Evolutionary conservation across 2,888 invertebrate species (phyloP), one percentile per base, ranked within the genome.

Genomic region (Diplolepis rosae): DNA sequence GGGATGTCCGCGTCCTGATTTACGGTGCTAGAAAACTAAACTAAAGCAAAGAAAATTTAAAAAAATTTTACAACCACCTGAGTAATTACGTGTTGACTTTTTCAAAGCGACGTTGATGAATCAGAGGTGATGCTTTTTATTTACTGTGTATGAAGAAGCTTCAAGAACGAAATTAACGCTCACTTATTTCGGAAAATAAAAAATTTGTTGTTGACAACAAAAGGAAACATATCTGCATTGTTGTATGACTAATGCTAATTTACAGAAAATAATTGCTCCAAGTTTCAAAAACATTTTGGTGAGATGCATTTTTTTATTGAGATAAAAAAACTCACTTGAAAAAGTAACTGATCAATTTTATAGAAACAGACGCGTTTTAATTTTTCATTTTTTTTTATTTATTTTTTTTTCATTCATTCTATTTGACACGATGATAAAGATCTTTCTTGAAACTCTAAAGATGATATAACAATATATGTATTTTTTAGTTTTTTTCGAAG

Each of bases 11-110:
- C n/a, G 61, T 35, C 39, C 39, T 61, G 61, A 61, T 61, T 61
- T 39, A 61, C 39, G 39, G 35, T 24, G 24, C 13, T 39, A 30
- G 24, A 7, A n/a, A 3, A n/a, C n/a, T n/a, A n/a, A 27, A 24
- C 24, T 39, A 22, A 61, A 39, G 61, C 24, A 61, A 39, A 61
- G 24, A 61, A 61, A 61, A 39, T 56, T 56, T 61, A 5, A 35
- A 61, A 61, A 61, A 61, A 61, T 39, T 39, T 61, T 61, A 61
- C 61, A 61, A 61, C 61, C 35, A 61, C 61, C 35, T 61, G 61
- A 39, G 61, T 61, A 61, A 61, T 39, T n/a, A 39, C 24, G n/a
- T 22, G 61, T 61, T 39, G 24, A 22, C 15, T 24, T 61, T 61
- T 61, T 39, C 18, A 24, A 24, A 24, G 18, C 7, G n/a, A 13